phyloP scores from a whole-genome alignment of 2,113 vertebrate genomes.

The Corvus moneduloides region DNA sequence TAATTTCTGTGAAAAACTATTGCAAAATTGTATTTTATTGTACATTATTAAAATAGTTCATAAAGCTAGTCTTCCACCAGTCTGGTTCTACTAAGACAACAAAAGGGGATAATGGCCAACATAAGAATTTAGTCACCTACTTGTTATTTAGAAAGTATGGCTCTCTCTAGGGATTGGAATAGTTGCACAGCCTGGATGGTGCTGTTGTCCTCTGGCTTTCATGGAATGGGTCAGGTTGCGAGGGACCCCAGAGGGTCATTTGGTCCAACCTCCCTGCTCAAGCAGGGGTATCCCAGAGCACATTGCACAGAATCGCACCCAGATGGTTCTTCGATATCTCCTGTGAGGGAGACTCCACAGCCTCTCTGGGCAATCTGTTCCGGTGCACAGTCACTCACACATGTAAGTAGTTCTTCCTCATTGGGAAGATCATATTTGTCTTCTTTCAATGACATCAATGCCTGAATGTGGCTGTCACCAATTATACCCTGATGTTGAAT shows the following conservation, averaged over 20 bases:
- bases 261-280: background rate
- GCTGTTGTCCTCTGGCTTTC: background rate
- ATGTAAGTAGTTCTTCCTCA: background rate
- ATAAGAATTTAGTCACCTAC: background rate
- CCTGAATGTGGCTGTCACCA: background rate
- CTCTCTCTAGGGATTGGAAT: background rate
- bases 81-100: background rate
- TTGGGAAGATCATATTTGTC: background rate
- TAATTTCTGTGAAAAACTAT: background rate
- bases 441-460: background rate
- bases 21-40: background rate
- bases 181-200: background rate
- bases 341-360: background rate
- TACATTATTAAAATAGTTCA: background rate
- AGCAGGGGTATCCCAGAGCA: background rate
- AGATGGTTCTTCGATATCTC: background rate
- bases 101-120: background rate
- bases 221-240: background rate
- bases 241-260: background rate
- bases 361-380: background rate
- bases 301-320: fast-evolving
- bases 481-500: background rate
- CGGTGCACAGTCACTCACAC: background rate
- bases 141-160: background rate
- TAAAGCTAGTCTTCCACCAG: background rate